phyloP scores from a whole-genome alignment of 2,113 vertebrate species.

The Laticauda colubrina region DNA sequence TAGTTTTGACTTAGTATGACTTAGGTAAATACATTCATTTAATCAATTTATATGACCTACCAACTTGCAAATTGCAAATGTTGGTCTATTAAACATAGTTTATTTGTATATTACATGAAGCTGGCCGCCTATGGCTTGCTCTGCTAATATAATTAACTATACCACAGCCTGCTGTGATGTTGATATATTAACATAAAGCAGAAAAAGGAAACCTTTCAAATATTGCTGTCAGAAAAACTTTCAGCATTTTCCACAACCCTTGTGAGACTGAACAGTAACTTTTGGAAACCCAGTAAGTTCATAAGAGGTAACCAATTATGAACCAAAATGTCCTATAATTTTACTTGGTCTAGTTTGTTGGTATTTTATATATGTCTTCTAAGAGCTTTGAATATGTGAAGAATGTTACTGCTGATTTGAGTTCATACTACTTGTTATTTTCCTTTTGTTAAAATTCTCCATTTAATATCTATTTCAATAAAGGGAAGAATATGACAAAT shows the following conservation, averaged over 20 bases:
- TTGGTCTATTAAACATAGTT: not conserved
- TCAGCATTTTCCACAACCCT: not conserved
- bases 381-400: not conserved
- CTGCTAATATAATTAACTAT: not conserved
- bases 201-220: not conserved
- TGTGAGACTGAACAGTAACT: not conserved
- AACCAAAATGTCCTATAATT: not conserved
- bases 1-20: not conserved
- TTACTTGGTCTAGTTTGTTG: not conserved
- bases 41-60: not conserved
- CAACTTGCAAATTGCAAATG: not conserved
- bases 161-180: not conserved
- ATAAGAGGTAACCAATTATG: not conserved
- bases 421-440: not conserved
- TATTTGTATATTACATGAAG: not conserved
- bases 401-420: not conserved
- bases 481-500: not conserved
- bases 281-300: not conserved
- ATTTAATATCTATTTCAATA: not conserved
- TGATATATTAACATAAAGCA: not conserved
- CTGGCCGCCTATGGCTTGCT: not conserved
- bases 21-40: not conserved
- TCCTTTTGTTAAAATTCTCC: too few relatives aligned
- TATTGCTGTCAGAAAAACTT: not conserved
- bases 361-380: not conserved